Base-by-base conservation (phyloP, 2,797 vertebrate species). In the Schizopygopsis pylzovi region DNA sequence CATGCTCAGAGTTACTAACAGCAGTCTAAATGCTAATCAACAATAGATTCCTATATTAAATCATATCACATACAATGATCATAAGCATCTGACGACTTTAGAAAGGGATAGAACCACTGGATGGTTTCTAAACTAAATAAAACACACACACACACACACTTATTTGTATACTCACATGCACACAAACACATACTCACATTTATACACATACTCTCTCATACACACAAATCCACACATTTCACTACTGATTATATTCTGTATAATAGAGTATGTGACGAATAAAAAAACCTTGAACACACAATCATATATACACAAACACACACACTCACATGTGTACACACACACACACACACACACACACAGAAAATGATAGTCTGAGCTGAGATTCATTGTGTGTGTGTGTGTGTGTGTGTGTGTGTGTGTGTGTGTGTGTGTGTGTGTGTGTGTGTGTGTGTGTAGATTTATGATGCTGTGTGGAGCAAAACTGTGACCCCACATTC, bases 401-500 rank as follows among this genome's bases (percentile, higher is more conserved):
- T 15, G 28, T 39, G 67, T 41, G 28, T 22, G 37, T 54, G 15
- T 28, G 12, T 59, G 16, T 18, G 10, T 15, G 7, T 7, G 43
- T 37, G 18, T n/a, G 59, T 33, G 82, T 65, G 67, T 41, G 28
- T 22, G 37, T 54, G 15, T 28, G 12, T 59, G 16, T 18, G 10
- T 15, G 7, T n/a, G n/a, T n/a, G n/a, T n/a, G n/a, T 7, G 43
- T 37, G 18, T n/a, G 59, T 33, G 82, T 65, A 16, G 28, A 54
- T 84, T 67, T 77, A 78, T 78, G 47, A 61, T 82, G 41, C 47
- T 54, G 65, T 33, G 54, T 33, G 65, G 37, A 61, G 13, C 78
- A 79, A 45, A 63, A 63, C 78, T 65, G 78, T 83, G 70, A 61
- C 81, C 70, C 81, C 25, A 83, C 81, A 73, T 83, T 61, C 70